Base-by-base conservation (phyloP, 2,113 vertebrate genomes). In the Gadus chalcogrammus region DNA sequence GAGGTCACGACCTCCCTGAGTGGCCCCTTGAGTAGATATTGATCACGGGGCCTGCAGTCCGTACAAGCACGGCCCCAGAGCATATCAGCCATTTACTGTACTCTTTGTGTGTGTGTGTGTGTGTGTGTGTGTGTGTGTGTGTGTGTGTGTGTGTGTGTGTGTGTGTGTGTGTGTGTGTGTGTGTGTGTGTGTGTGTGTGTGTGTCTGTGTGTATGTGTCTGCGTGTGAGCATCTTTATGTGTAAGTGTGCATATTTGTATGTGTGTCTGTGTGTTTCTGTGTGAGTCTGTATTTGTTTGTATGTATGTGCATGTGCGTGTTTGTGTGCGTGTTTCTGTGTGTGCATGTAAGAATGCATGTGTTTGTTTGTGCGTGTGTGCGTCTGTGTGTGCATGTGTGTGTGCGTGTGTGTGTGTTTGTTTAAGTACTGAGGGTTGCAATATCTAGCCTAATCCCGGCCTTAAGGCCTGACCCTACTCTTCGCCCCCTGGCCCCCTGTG, bases 21-120 rank as follows among this genome's bases (percentile, higher is more conserved):
- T 77, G 82, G 78, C 82, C 68, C 67, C 87, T 88, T 84, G 78
- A 83, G 83, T 83, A 88, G 81, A 87, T 85, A 89, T 89, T 88
- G 87, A 91, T 88, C 64, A 83, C 72, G 72, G 79, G 73, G 72
- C 64, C 80, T 80, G 81, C 79, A 74, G 79, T 65, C 81, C 79
- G 78, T 80, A 84, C 27, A 90, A 89, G 69, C 83, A 74, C 84
- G 81, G 80, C 75, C 67, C 79, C 67, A 5, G 73, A 81, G 82
- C 74, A 66, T 68, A 88, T 84, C 79, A 81, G 76, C 62, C 64
- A 1, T 73, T 74, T 79, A 85, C 71, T 86, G 75, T 84, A 73
- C 58, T 73, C 71, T 68, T 74, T 70, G 80, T 74, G 74, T 18
- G 0, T 61, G 42, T 48, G 42, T 48, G 42, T 48, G 42, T 48